Percentiles rank a stretch among this genome's conserved stretches.
Evolutionary conservation across 2,113 vertebrate species (phyloP).

Genomic region (Coptodon bakossiorum): DNA sequence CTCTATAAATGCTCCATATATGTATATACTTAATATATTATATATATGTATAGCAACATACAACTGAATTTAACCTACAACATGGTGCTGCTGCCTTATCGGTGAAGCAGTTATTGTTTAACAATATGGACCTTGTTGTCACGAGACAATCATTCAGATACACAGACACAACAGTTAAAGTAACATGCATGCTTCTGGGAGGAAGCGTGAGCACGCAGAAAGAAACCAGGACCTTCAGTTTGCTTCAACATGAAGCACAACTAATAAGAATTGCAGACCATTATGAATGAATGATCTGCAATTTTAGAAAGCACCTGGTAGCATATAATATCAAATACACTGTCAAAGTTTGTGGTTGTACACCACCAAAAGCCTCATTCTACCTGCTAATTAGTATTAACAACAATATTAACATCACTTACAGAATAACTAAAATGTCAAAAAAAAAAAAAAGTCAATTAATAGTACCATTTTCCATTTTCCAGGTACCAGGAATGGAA

Average conservation of each 20-base stretch:
- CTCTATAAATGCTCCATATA: not conserved
- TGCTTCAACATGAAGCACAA: not conserved
- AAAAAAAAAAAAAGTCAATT: no score
- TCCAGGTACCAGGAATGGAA: not conserved
- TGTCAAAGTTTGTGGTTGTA: not conserved
- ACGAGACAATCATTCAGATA: fast-evolving
- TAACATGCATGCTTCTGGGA: not conserved
- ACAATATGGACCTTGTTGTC: not conserved
- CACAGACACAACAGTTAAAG: not conserved
- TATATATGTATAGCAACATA: not conserved
- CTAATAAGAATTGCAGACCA: not conserved
- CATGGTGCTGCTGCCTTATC: not conserved
- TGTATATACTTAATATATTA: not conserved
- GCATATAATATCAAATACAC: not conserved
- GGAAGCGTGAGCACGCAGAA: not conserved
- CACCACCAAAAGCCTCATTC: not conserved
- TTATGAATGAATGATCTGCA: not conserved
- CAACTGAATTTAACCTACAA: not conserved
- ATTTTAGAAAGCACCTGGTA: not conserved
- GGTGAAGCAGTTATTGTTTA: not conserved
- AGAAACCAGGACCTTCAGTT: not conserved
- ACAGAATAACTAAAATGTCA: not conserved
- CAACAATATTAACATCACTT: not conserved
- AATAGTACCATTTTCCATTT: not conserved
- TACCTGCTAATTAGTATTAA: not conserved